Evolutionary conservation across 2,113 vertebrate genomes (phyloP), one percentile per base, ranked within the genome.

Genomic region (Neogobius melanostomus): DNA sequence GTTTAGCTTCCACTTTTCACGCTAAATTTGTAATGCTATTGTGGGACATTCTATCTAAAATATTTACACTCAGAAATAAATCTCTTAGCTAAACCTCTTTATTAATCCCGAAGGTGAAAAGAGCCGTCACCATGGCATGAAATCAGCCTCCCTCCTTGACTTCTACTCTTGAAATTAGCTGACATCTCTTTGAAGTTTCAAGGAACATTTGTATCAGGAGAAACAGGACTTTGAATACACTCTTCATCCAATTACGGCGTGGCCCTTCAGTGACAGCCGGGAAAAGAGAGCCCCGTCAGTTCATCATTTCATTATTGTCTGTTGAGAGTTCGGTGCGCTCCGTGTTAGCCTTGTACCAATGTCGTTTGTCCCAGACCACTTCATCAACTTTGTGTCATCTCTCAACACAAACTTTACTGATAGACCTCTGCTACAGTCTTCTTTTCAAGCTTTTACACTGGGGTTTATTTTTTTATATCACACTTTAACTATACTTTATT

Each of bases 81-180:
- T 12, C n/a, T 44, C 17, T 66, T 6, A 17, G 44, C 74, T 14
- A 11, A 15, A 47, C n/a, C 14, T 4, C 44, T 80, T 79, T 10
- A 84, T 82, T 77, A 65, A 49, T 76, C 77, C 60, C 70, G 75
- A 77, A 72, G 73, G 66, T 70, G 72, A 46, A 72, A 46, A 82
- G 71, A 80, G 59, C 51, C 69, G 64, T 68, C 71, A 63, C 11
- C 71, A 49, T 11, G 64, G 48, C 74, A 2, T 53, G 65, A 72
- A 80, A 75, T 74, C 45, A 75, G 44, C 17, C 42, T 48, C 45
- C 61, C 65, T 64, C 75, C 84, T 76, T 5, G 53, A 9, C 14
- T 44, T 64, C 61, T 71, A 49, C 46, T 44, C 56, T 72, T 80
- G 74, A 76, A 87, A 79, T 79, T 46, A 77, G 62, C 45, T 1